Conservation (phyloP, 2,797 vertebrate species). For the Phrynocephalus forsythii region DNA sequence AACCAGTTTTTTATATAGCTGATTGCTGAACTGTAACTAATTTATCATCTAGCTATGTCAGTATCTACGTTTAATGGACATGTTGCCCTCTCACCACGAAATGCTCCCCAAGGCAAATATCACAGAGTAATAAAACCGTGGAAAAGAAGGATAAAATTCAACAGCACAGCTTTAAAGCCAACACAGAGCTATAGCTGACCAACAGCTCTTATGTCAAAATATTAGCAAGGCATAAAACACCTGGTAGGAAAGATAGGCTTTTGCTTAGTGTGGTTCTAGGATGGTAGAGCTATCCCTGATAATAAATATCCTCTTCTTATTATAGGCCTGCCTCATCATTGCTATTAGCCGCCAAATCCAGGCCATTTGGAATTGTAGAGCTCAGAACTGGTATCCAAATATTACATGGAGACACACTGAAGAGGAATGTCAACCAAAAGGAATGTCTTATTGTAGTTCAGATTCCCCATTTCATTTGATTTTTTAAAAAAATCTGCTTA, state of each 20-base stretch:
- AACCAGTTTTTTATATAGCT: too few relatives aligned
- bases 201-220: background rate
- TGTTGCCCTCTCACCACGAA: background rate
- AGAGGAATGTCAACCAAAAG: too few relatives aligned
- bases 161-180: background rate
- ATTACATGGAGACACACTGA: too few relatives aligned
- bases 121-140: background rate
- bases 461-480: too few relatives aligned
- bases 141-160: background rate
- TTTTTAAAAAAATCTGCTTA: too few relatives aligned
- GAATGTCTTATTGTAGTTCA: too few relatives aligned
- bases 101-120: background rate
- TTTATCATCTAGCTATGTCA: background rate
- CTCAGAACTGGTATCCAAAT: too few relatives aligned
- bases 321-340: background rate
- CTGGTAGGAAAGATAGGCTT: background rate
- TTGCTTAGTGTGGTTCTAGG: background rate
- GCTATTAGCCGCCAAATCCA: too few relatives aligned
- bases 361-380: too few relatives aligned
- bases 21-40: too few relatives aligned
- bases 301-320: background rate
- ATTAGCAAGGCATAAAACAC: background rate
- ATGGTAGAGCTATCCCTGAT: background rate
- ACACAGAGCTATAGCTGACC: background rate
- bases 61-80: background rate